Evolutionary conservation across 2,888 invertebrate species (phyloP), one percentile per base, ranked within the genome.

Genomic region (Polietes domitor): DNA sequence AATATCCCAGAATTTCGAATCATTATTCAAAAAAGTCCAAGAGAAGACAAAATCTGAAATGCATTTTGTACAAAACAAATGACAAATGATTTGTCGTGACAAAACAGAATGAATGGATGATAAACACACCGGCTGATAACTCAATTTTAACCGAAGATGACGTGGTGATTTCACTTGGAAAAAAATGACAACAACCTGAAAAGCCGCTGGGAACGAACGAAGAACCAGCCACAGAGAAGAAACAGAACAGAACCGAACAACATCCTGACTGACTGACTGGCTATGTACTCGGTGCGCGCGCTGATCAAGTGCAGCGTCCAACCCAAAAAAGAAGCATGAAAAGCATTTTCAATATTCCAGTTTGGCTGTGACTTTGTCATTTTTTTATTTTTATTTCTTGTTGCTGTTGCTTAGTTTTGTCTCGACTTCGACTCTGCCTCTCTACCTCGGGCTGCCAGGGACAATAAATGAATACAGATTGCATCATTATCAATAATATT

Each of bases 401-500:
- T 68, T 68, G 6, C 9, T 24, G 17, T 37, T 37, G 37, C 12
- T 37, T 9, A 37, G 37, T 37, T 37, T 37, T 37, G 37, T 61
- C 28, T 28, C n/a, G n/a, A 28, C 28, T 28, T 61, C 15, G 19
- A 58, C 12, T 58, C n/a, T 58, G 2, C 28, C 58, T 58, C 65
- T 1, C 26, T n/a, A 17, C 17, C 17, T 0, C 37, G 6, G 63
- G 37, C 21, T 41, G 68, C 21, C 41, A 21, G 68, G 65, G 58
- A 24, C 61, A 61, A 73, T 50, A 65, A 75, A 50, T 65, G 63
- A 65, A 53, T 71, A 85, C 84, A 81, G 89, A 90, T 91, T 90
- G 90, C 91, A 91, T 90, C 91, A 91, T 90, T 92, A 92, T 92
- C 92, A 91, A 90, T 89, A 89, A 88, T 90, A 89, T 89, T 91